Percentiles rank a stretch among this genome's conserved stretches.
phyloP scores from a whole-genome alignment of 2,113 vertebrate species.

The Elachura formosa region DNA sequence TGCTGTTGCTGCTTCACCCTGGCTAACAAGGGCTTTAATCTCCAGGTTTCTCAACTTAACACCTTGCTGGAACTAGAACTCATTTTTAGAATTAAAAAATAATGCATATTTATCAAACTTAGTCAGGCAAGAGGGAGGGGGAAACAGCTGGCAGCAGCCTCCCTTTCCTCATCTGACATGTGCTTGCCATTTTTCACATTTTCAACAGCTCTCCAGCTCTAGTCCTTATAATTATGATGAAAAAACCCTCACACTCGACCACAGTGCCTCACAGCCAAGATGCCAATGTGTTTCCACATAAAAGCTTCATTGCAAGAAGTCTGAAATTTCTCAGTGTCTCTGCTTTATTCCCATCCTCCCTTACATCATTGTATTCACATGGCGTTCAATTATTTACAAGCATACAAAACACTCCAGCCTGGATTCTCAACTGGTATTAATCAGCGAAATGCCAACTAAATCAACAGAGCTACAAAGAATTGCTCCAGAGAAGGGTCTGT shows the following conservation, averaged over 20 bases:
- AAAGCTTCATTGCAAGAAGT: background rate
- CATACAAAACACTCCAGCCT: slow-evolving; percentile 28
- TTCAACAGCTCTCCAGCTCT: slow-evolving; percentile 34
- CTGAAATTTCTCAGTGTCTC: background rate
- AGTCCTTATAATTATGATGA: background rate
- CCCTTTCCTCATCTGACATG: slow-evolving; percentile 20
- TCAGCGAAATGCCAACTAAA: slow-evolving; percentile 25
- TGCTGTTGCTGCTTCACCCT: background rate
- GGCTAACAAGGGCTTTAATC: background rate
- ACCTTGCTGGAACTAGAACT: slow-evolving; percentile 29
- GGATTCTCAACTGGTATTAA: slow-evolving; percentile 20
- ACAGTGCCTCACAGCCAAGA: background rate
- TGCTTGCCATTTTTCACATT: background rate
- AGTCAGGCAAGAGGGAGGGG: background rate
- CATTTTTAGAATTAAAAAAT: slow-evolving; percentile 21
- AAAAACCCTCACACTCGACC: background rate
- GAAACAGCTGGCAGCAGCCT: slow-evolving; percentile 29
- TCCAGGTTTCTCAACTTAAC: slow-evolving; percentile 2
- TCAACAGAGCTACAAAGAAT: background rate
- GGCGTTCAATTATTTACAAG: slow-evolving; percentile 47
- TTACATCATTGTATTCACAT: slow-evolving; percentile 28
- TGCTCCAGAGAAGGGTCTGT: background rate
- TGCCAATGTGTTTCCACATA: background rate
- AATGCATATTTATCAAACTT: slow-evolving; percentile 24
- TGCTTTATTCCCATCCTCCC: slow-evolving; percentile 24